A percentile compares a stretch with the other conserved stretches of the same genome.
Conservation (phyloP, 2,888 invertebrate species). For the Erpobdella octoculata region DNA sequence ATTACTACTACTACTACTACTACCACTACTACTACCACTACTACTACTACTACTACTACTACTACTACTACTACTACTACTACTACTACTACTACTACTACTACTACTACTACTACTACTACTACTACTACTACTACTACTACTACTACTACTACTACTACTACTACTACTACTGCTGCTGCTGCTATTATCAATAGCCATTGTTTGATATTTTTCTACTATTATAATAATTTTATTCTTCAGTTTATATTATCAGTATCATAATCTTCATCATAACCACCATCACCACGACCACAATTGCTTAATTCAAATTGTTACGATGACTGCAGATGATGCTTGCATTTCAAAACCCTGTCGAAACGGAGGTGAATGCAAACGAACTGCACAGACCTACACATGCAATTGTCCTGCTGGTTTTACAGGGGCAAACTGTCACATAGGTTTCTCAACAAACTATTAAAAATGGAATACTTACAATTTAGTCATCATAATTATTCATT, state of each 20-base stretch:
- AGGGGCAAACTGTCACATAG: constrained; percentile 2
- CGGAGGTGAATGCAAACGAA: neutral
- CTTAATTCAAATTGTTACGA: too few relatives aligned
- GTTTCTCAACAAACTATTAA: too few relatives aligned
- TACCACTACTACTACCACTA: constrained; percentile 32
- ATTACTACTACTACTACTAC: constrained; percentile 32
- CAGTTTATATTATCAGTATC: too few relatives aligned
- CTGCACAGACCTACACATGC: neutral
- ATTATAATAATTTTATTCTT: too few relatives aligned
- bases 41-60: constrained; percentile 32
- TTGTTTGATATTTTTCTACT: too few relatives aligned
- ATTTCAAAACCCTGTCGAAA: constrained; percentile 13
- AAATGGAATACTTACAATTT: too few relatives aligned
- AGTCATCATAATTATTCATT: too few relatives aligned
- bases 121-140: constrained; percentile 28
- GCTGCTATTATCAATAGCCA: too few relatives aligned
- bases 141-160: constrained; percentile 23
- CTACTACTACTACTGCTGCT: neutral
- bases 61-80: constrained; percentile 33
- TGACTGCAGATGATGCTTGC: neutral
- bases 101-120: constrained; percentile 32
- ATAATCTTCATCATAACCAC: too few relatives aligned
- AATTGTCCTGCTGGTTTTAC: neutral
- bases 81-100: constrained; percentile 32
- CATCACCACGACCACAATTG: too few relatives aligned